Percentiles rank a stretch among this genome's conserved stretches.
Evolutionary conservation across 1,140 invertebrate species (phyloP).

Genomic region (Anastrepha obliqua): DNA sequence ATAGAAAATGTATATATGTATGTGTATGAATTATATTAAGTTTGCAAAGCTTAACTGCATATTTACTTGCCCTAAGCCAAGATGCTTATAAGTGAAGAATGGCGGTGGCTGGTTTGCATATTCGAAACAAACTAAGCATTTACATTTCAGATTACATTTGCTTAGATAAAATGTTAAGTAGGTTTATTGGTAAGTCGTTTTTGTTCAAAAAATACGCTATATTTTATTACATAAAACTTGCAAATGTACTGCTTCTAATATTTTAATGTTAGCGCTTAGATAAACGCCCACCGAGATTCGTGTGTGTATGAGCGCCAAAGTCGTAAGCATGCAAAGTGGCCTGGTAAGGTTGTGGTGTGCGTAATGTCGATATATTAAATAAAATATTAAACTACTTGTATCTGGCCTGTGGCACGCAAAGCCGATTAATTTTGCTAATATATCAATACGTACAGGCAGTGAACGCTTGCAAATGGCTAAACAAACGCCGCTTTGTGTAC

Average conservation of each 20-base stretch:
- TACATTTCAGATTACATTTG: not conserved
- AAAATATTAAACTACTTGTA: no score
- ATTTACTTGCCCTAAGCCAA: not conserved
- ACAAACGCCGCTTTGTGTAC: not conserved
- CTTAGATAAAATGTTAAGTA: constrained; percentile 11
- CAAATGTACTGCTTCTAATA: no score
- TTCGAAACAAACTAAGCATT: not conserved
- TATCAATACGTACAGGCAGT: constrained; percentile 30
- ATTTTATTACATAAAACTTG: no score
- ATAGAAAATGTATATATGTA: not conserved
- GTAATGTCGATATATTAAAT: no score
- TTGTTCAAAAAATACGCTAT: no score
- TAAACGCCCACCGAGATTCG: no score
- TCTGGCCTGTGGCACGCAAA: constrained; percentile 18
- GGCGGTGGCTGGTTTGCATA: not conserved
- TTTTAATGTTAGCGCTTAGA: no score
- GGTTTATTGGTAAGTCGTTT: not conserved
- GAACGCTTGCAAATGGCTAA: not conserved
- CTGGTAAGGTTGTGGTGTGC: no score
- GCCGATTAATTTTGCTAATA: constrained; percentile 48
- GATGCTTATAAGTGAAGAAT: not conserved
- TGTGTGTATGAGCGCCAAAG: no score
- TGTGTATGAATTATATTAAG: no score
- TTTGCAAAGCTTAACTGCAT: no score
- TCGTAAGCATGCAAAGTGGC: no score